Percentiles rank a stretch among this genome's conserved stretches.
These are phyloP conservation scores for Esox masquinongy DNA, from an alignment of 2,797 vertebrate species.

Conservation along the genomic window DNA sequence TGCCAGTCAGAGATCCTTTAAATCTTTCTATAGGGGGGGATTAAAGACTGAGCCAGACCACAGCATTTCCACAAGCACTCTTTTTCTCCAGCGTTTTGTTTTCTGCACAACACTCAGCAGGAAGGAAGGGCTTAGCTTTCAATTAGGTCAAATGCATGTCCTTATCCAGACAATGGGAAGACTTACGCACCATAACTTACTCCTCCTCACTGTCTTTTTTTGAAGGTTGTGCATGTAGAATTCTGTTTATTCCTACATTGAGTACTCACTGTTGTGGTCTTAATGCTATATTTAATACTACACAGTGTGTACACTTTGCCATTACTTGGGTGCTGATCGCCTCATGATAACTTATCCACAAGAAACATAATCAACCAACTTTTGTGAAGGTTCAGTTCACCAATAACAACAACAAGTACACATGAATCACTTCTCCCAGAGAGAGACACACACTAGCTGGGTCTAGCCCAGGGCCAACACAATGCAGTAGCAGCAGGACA, in stretches of 20 bases:
- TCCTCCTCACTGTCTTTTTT: not conserved
- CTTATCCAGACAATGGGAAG: slow-evolving; percentile 4
- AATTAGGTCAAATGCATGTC: slow-evolving; percentile 34
- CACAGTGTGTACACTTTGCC: too few relatives aligned
- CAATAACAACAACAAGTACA: too few relatives aligned
- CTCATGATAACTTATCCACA: too few relatives aligned
- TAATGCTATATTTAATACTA: not conserved
- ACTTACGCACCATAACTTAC: not conserved
- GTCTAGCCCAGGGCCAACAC: too few relatives aligned
- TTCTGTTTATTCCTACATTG: not conserved
- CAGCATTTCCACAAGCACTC: slow-evolving; percentile 32
- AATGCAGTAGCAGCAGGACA: too few relatives aligned
- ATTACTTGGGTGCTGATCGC: too few relatives aligned
- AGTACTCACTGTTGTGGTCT: not conserved
- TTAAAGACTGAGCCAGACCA: slow-evolving; percentile 36
- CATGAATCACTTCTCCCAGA: too few relatives aligned
- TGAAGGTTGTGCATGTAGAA: not conserved
- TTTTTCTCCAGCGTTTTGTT: slow-evolving; percentile 27
- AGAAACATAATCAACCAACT: too few relatives aligned
- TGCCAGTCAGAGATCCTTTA: slow-evolving; percentile 17
- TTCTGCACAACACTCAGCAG: slow-evolving; percentile 16
- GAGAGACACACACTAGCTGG: too few relatives aligned
- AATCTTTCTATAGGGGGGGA: slow-evolving; percentile 16
- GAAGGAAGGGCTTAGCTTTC: slow-evolving; percentile 28
- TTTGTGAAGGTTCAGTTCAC: too few relatives aligned